These are phyloP conservation scores for Plutella xylostella DNA, from an alignment of 2,888 invertebrate genomes.

Conservation along the genomic window DNA sequence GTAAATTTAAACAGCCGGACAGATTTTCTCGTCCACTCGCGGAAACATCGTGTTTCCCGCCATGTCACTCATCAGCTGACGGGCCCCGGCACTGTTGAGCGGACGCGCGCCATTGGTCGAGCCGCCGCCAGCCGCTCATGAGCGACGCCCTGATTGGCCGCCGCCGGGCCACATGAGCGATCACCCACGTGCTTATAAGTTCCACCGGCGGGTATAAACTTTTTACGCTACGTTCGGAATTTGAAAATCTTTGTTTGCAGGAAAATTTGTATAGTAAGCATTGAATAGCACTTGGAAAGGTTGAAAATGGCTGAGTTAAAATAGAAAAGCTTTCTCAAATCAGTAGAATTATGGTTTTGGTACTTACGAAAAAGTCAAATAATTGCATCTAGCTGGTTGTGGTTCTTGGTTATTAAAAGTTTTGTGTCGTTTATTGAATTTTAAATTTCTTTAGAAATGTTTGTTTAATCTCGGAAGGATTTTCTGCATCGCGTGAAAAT, in stretches of 20 bases:
- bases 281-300: too few relatives aligned
- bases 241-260: too few relatives aligned
- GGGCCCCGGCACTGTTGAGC: conserved; percentile 50
- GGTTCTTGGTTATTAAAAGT: neutral
- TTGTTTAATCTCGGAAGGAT: too few relatives aligned
- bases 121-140: conserved; percentile 51
- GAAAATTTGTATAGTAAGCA: too few relatives aligned
- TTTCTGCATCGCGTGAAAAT: too few relatives aligned
- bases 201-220: conserved; percentile 43
- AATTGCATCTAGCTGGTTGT: too few relatives aligned
- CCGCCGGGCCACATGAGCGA: conserved; percentile 56
- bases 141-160: conserved; percentile 58
- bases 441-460: too few relatives aligned
- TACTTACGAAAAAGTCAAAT: too few relatives aligned
- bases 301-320: too few relatives aligned
- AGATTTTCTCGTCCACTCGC: neutral
- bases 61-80: conserved; percentile 57
- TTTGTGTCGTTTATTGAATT: neutral
- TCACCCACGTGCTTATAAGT: conserved; percentile 65
- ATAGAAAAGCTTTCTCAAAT: too few relatives aligned
- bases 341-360: too few relatives aligned
- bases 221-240: conserved; percentile 36
- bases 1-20: too few relatives aligned
- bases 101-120: conserved; percentile 39
- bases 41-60: neutral